Percentiles rank a stretch among this genome's conserved stretches.
These are phyloP conservation scores for Unio delphinus DNA, from an alignment of 2,888 invertebrate species.

Conservation along the genomic window DNA sequence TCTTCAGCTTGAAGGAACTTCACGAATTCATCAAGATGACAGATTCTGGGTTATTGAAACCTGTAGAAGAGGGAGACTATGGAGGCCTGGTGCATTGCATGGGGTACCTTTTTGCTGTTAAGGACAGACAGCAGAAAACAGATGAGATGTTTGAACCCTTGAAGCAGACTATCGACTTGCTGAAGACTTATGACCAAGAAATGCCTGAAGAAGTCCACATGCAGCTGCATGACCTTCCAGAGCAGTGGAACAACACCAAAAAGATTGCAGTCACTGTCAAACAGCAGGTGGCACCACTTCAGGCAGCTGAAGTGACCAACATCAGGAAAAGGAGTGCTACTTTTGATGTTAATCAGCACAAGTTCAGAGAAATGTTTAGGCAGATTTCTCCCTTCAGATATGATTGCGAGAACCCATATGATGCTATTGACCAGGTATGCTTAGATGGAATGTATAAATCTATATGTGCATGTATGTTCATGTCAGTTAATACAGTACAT, in stretches of 20 bases:
- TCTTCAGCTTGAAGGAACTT: conserved; percentile 83
- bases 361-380: conserved; percentile 90
- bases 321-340: conserved; percentile 88
- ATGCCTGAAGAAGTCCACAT: conserved; percentile 96
- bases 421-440: conserved; percentile 51
- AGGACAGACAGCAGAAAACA: conserved; percentile 87
- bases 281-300: conserved; percentile 93
- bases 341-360: conserved; percentile 85
- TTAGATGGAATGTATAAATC: not conserved
- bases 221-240: conserved; percentile 80
- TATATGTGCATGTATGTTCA: not conserved
- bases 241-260: conserved; percentile 81
- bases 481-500: not conserved
- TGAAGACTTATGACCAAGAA: conserved; percentile 95
- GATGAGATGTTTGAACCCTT: conserved; percentile 97
- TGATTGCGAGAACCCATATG: conserved; percentile 63
- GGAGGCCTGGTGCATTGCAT: conserved; percentile 89
- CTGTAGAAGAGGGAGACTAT: conserved; percentile 90
- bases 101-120: conserved; percentile 92
- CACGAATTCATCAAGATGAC: conserved; percentile 90
- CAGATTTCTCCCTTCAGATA: conserved; percentile 68
- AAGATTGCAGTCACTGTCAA: conserved; percentile 91
- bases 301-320: conserved; percentile 92
- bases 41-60: conserved; percentile 86
- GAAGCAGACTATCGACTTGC: conserved; percentile 90